Evolutionary conservation across 1,140 invertebrate genomes (phyloP).

Genomic region (honey bee (Apis mellifera)): Amel_HAv3.1 CM009934.2:6979501-6980000

Average conservation of each 20-base stretch:
- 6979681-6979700: constrained; percentile 29
- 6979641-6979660: constrained; percentile 17
- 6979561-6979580: neutral
- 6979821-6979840: constrained; percentile 51
- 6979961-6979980: constrained; percentile 20
- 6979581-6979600: neutral
- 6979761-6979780: constrained; percentile 67
- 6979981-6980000: neutral
- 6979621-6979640: constrained; percentile 55
- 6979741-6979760: constrained; percentile 75
- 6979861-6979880: constrained; percentile 33
- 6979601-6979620: neutral
- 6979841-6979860: constrained; percentile 7
- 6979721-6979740: constrained; percentile 74
- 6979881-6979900: constrained; percentile 36
- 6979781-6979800: constrained; percentile 60
- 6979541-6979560: constrained; percentile 18
- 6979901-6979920: constrained; percentile 11
- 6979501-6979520: constrained; percentile 1
- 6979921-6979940: constrained; percentile 15
- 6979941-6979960: neutral
- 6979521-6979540: constrained; percentile 13
- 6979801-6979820: constrained; percentile 41
- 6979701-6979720: constrained; percentile 63
- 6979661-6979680: constrained; percentile 14